Evolutionary conservation across 2,888 invertebrate genomes (phyloP), one percentile per base, ranked within the genome.

Genomic region (Galerucella nymphaeae): DNA sequence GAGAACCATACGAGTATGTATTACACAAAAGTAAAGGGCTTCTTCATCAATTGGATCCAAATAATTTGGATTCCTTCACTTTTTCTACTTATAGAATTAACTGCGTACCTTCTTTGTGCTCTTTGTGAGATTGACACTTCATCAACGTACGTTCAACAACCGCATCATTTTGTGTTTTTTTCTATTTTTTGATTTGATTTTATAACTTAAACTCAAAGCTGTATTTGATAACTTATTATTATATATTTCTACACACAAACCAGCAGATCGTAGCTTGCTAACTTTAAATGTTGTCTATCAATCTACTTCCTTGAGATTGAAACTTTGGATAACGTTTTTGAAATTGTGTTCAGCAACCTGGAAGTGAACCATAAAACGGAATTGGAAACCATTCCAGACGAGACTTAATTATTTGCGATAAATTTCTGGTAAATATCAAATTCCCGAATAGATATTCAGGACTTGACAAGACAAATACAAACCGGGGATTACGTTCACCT

Each of bases 341-440:
- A 58, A 58, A 58, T 59, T 59, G 41, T 16, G 14, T 9, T 30
- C n/a, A 59, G 58, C 58, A 14, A 58, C 55, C 55, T 55, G 10
- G 10, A 57, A 23, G 2, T 23, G 20, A 57, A 59, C 30, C 59
- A 16, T n/a, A 0, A 30, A 59, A 41, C 59, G 38, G 38, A 41
- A 8, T n/a, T 38, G n/a, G n/a, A 16, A 41, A 59, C 59, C 30
- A 14, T n/a, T 58, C 14, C 38, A 38, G 38, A 30, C 38, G 5
- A 16, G 38, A 59, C 41, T 41, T 59, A 16, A 59, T 59, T 59
- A 59, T 38, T 38, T 38, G 41, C 13, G 6, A 59, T 59, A 59
- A 59, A 59, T 59, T 59, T 59, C 38, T 59, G 16, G 59, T 14
- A 59, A 59, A 59, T 59, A 41, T 59, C 59, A 59, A 59, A 41